Conservation (phyloP, 2,888 invertebrate species). For the Cataglyphis albicans region DNA sequence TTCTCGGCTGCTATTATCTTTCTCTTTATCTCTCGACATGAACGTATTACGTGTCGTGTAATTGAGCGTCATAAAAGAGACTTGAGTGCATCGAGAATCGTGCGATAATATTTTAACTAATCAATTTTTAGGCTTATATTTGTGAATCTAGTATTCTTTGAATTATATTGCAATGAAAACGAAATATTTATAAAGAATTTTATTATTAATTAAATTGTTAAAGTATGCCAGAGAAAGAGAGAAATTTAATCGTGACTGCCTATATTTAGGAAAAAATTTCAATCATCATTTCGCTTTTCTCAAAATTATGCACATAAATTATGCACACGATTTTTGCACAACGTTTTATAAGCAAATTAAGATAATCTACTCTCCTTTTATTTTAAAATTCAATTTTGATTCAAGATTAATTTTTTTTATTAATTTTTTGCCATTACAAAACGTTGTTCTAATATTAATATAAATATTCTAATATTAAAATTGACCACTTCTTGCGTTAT, state of each 20-base stretch:
- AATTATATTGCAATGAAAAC: conserved; percentile 16
- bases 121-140: conserved; percentile 24
- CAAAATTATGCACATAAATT: neutral
- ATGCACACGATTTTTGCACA: neutral
- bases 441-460: neutral
- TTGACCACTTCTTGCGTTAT: neutral
- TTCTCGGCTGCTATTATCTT: conserved; percentile 23
- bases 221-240: neutral
- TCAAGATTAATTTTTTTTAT: conserved; percentile 24
- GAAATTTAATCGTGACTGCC: neutral
- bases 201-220: conserved; percentile 46
- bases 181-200: conserved; percentile 45
- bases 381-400: conserved; percentile 8
- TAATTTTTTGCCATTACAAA: conserved; percentile 19
- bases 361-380: neutral
- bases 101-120: conserved; percentile 24
- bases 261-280: neutral
- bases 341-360: conserved; percentile 26
- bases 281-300: conserved; percentile 32
- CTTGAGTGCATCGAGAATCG: conserved; percentile 1
- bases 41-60: neutral
- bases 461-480: conserved; percentile 34
- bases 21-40: neutral
- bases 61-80: neutral
- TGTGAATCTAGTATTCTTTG: conserved; percentile 21